Evolutionary conservation across 1,140 invertebrate species (phyloP).

Genomic region (Drosophila lini): DNA sequence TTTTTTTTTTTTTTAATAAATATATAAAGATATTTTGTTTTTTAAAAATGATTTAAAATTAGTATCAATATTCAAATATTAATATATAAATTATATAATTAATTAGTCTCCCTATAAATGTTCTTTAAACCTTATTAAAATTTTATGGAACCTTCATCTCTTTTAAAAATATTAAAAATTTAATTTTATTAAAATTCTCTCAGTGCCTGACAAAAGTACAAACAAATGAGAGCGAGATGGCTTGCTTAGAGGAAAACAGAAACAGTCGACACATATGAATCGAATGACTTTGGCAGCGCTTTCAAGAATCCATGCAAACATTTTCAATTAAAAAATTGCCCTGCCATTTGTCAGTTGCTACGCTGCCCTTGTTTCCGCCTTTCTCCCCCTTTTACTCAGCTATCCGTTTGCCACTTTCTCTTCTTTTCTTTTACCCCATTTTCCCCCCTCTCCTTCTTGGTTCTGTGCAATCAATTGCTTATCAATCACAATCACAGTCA

Average conservation of each 20-base stretch:
- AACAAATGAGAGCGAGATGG: not conserved
- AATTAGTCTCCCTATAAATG: too few relatives aligned
- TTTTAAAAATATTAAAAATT: too few relatives aligned
- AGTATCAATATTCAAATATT: too few relatives aligned
- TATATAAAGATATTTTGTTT: too few relatives aligned
- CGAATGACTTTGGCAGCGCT: slow-evolving; percentile 61
- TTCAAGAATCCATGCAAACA: slow-evolving; percentile 75
- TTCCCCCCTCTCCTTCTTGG: not conserved
- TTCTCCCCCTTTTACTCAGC: not conserved
- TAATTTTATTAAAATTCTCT: not conserved
- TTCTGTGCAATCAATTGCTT: slow-evolving; percentile 64
- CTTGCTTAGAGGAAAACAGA: not conserved
- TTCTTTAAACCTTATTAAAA: too few relatives aligned
- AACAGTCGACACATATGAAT: slow-evolving; percentile 36
- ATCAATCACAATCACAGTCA: slow-evolving; percentile 79
- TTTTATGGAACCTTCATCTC: too few relatives aligned
- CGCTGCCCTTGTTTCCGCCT: slow-evolving; percentile 2
- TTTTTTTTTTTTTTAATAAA: too few relatives aligned
- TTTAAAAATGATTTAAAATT: too few relatives aligned
- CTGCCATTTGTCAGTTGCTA: slow-evolving; percentile 71
- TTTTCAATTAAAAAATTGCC: slow-evolving; percentile 80
- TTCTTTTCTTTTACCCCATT: not conserved
- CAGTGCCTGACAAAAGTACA: not conserved
- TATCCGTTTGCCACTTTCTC: slow-evolving; percentile 7
- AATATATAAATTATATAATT: too few relatives aligned